Base-by-base conservation (phyloP, 1,140 invertebrate genomes). In the Cotesia typhae region DNA sequence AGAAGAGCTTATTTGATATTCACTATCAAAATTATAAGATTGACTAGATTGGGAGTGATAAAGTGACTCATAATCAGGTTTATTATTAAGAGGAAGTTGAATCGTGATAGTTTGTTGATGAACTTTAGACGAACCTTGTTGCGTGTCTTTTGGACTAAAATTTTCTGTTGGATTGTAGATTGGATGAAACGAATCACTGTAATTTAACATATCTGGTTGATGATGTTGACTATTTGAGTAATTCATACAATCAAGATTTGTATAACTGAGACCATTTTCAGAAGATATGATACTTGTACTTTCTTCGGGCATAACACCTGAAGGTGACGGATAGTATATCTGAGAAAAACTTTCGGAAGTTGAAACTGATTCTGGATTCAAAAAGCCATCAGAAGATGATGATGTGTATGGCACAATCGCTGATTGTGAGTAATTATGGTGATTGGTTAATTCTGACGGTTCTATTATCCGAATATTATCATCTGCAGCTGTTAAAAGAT, bases 201-300 rank as follows among this genome's bases (percentile, higher is more conserved):
- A 73, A 65, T 82, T 83, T 12, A 76, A 55, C 51, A 57, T 0
- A 76, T 47, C 37, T 79, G 80, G 74, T 14, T 77, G 70, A 1
- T 74, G 72, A 20, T 75, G 86, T 80, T 68, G 73, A 66, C 36
- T 74, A 53, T 57, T 17, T 17, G 88, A 76, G 2, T 79, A 80
- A 74, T 78, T 74, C 3, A 82, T 81, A 76, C 94, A 95, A 85
- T 97, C 95, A 78, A 97, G 84, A 84, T 96, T 96, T 0, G 95
- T 96, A 82, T 97, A 97, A 81, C 94, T 95, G 55, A 96, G 85
- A 0, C 95, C 94, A 70, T 94, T 94, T 76, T 94, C 92, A 0
- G 94, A 92, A 76, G 92, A 94, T 63, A 95, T 95, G 17, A 95
- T 94, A 7, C 89, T 87, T 2, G 87, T 83, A 3, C 86, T 84